Evolutionary conservation across 1,140 invertebrate species (phyloP).

Genomic region (Antheraea mylitta): DNA sequence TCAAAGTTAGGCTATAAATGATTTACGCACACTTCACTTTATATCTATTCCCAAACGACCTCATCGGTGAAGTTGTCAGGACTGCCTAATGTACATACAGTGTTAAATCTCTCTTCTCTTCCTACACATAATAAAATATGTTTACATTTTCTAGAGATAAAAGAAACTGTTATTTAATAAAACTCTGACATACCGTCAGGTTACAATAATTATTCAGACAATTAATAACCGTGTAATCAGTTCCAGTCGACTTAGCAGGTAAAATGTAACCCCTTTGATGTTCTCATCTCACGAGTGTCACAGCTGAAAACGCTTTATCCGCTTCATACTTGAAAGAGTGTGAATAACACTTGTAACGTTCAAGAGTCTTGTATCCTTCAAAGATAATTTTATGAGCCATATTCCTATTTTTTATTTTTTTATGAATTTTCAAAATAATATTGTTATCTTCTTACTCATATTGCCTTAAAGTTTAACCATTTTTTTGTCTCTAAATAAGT

Average conservation of each 20-base stretch:
- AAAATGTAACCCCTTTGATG: constrained; percentile 9
- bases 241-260: constrained; percentile 9
- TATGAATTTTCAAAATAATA: background rate
- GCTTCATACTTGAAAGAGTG: background rate
- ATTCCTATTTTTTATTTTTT: background rate
- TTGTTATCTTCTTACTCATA: too few relatives aligned
- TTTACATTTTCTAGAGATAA: too few relatives aligned
- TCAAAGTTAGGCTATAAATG: background rate
- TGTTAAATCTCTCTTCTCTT: background rate
- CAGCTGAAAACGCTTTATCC: background rate
- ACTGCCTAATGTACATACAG: background rate
- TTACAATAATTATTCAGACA: constrained; percentile 2
- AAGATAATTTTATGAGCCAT: background rate
- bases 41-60: background rate
- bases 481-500: too few relatives aligned
- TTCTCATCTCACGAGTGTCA: background rate
- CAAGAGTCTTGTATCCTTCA: background rate
- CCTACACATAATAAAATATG: too few relatives aligned
- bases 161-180: too few relatives aligned
- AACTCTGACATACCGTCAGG: background rate
- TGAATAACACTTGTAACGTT: background rate
- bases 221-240: constrained; percentile 6
- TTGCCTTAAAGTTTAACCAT: too few relatives aligned
- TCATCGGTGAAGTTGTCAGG: background rate
- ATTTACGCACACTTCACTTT: background rate